A percentile compares a stretch with the other conserved stretches of the same genome.
Evolutionary conservation across 1,140 invertebrate genomes (phyloP).

Genomic region (Scaptodrosophila lebanonensis): DNA sequence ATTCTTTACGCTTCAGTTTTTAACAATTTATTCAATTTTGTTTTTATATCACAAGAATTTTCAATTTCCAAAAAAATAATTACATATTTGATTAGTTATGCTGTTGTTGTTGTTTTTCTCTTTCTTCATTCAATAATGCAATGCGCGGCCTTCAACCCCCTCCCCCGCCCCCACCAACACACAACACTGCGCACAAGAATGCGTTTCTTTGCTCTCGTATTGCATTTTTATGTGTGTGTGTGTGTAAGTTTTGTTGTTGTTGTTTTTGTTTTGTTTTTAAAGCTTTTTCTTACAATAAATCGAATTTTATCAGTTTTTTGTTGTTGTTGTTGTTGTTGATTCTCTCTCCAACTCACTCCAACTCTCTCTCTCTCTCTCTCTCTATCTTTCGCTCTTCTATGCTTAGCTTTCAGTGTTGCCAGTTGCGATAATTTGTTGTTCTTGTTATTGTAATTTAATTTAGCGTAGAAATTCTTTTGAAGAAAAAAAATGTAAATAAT

Average conservation of each 20-base stretch:
- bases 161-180: no score
- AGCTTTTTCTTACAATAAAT: slow-evolving; percentile 38
- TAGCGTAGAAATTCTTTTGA: slow-evolving; percentile 39
- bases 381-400: no score
- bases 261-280: slow-evolving; percentile 27
- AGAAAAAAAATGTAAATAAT: slow-evolving; percentile 42
- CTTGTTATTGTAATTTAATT: slow-evolving; percentile 1
- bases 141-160: no score
- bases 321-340: no score
- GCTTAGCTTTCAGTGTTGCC: no score
- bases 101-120: slow-evolving; percentile 14
- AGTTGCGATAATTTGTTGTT: not conserved
- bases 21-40: slow-evolving; percentile 60
- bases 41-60: slow-evolving; percentile 72
- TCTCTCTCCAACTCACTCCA: no score
- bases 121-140: not conserved
- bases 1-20: slow-evolving; percentile 49
- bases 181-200: no score
- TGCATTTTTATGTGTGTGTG: slow-evolving; percentile 6
- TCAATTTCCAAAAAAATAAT: slow-evolving; percentile 49
- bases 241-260: slow-evolving; percentile 3
- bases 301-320: slow-evolving; percentile 14
- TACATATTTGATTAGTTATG: slow-evolving; percentile 44
- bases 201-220: no score
- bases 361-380: no score